These are phyloP conservation scores for Sinonovacula constricta DNA, from an alignment of 1,140 invertebrate species.

Conservation along the genomic window DNA sequence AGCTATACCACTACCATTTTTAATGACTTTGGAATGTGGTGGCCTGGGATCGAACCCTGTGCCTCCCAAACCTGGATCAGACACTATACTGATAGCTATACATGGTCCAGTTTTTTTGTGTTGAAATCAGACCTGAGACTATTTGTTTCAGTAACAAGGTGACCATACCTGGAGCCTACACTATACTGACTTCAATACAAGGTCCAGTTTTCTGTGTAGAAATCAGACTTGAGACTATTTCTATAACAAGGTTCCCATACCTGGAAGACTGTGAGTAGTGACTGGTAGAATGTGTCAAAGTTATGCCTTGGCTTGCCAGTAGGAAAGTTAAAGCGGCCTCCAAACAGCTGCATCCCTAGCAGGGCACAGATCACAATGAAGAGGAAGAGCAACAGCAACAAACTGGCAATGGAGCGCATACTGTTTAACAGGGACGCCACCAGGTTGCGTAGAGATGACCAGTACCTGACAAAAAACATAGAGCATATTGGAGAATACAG, in stretches of 20 bases:
- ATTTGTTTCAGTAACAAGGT: not conserved
- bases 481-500: too few species aligned
- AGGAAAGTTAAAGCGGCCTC: constrained; percentile 83
- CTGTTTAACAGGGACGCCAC: constrained; percentile 99
- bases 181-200: too few species aligned
- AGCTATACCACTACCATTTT: too few species aligned
- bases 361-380: constrained; percentile 99
- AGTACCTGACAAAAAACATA: too few species aligned
- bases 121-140: too few species aligned
- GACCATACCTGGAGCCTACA: not conserved
- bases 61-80: too few species aligned
- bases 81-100: too few species aligned
- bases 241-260: constrained; percentile 64
- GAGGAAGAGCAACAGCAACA: constrained; percentile 97
- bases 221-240: not conserved
- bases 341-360: constrained; percentile 90
- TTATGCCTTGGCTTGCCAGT: constrained; percentile 82
- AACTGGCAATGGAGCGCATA: constrained; percentile 98
- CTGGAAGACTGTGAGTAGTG: constrained; percentile 84
- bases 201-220: not conserved
- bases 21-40: too few species aligned
- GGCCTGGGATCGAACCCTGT: too few species aligned
- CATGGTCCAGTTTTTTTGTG: too few species aligned
- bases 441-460: constrained; percentile 97
- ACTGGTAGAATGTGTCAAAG: constrained; percentile 84